Evolutionary conservation across 2,888 invertebrate species (phyloP).

Genomic region (Eubasilissa splendida): DNA sequence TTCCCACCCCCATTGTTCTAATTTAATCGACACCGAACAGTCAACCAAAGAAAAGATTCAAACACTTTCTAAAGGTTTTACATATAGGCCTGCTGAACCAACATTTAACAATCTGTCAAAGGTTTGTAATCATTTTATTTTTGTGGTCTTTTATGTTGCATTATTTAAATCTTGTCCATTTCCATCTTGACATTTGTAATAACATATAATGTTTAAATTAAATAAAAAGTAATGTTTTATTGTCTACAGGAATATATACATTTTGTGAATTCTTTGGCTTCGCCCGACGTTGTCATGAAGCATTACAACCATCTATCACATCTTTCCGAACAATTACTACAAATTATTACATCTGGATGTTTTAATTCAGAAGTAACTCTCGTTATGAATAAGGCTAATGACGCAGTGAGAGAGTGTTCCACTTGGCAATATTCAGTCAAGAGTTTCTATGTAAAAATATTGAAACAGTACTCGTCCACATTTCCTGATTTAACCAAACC

Average conservation of each 20-base stretch:
- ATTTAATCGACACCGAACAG: slow-evolving; percentile 66
- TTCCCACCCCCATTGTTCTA: slow-evolving; percentile 69
- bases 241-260: slow-evolving; percentile 69
- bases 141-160: background rate
- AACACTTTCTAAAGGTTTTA: slow-evolving; percentile 72
- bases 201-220: no score
- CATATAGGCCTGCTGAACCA: slow-evolving; percentile 71
- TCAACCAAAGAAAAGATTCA: slow-evolving; percentile 64
- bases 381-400: slow-evolving; percentile 61
- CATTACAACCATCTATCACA: slow-evolving; percentile 62
- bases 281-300: slow-evolving; percentile 63
- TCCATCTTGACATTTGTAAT: no score
- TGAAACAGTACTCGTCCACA: slow-evolving; percentile 73
- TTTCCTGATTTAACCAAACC: slow-evolving; percentile 87
- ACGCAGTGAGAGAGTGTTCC: slow-evolving; percentile 66
- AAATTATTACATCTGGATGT: slow-evolving; percentile 3
- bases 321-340: slow-evolving; percentile 28
- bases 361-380: background rate
- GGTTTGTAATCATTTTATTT: slow-evolving; percentile 63
- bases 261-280: slow-evolving; percentile 68
- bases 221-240: slow-evolving; percentile 39
- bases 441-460: slow-evolving; percentile 73
- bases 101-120: slow-evolving; percentile 71
- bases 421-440: slow-evolving; percentile 73
- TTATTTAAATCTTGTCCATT: no score